Conservation (phyloP, 1,140 invertebrate species). For the Melanaphis sacchari region DNA sequence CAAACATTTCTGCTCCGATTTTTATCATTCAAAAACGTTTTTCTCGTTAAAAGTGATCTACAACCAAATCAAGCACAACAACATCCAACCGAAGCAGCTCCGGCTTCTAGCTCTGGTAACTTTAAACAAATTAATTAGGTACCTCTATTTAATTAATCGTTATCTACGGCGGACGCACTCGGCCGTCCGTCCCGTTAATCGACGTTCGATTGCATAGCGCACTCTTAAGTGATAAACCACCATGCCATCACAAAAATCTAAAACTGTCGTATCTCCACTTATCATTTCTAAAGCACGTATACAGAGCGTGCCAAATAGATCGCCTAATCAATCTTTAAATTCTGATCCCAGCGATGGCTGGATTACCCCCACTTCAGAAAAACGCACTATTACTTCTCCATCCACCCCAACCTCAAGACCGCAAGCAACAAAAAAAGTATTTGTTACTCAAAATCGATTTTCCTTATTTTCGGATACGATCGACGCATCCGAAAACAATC, state of each 20-base stretch:
- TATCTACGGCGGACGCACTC: not conserved
- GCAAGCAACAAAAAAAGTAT: not conserved
- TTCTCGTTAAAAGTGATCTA: not conserved
- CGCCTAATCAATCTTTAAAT: not conserved
- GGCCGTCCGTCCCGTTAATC: not conserved
- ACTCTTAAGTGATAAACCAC: not conserved
- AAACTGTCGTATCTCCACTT: not conserved
- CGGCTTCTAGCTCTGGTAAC: not conserved
- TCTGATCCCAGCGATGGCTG: not conserved
- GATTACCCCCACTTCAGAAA: not conserved
- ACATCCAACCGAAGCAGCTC: not conserved
- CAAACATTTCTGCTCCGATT: not conserved
- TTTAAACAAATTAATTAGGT: not conserved
- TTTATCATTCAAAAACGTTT: not conserved
- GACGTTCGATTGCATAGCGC: not conserved
- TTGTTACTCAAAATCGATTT: not conserved
- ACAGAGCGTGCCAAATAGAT: not conserved
- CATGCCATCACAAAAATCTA: not conserved
- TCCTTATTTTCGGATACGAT: not conserved
- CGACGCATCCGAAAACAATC: not conserved
- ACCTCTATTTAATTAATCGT: not conserved
- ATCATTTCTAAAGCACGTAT: not conserved
- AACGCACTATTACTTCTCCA: not conserved
- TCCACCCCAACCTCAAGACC: not conserved
- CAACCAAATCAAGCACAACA: not conserved